These are phyloP conservation scores for Channa striata DNA, from an alignment of 2,797 vertebrate species.

Conservation along the genomic window DNA sequence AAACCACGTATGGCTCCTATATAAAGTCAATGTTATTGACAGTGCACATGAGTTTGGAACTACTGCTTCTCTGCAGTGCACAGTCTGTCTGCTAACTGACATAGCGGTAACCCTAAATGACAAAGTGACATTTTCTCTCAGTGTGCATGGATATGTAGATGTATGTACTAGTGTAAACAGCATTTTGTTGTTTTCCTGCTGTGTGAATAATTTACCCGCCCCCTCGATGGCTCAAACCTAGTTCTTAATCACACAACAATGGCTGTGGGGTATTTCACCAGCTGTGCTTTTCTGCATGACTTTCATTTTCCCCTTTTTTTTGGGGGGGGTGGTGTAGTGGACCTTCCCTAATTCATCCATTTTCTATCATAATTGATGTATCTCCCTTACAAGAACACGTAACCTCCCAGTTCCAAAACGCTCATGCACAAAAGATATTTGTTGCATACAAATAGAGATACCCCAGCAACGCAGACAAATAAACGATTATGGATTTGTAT, in stretches of 20 bases:
- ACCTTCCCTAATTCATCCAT: constrained; percentile 49
- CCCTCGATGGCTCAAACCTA: constrained; percentile 49
- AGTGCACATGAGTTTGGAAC: neutral
- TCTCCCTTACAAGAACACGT: constrained; percentile 26
- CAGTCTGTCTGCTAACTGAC: constrained; percentile 35
- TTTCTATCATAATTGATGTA: constrained; percentile 57
- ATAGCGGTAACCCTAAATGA: constrained; percentile 7
- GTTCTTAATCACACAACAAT: constrained; percentile 76
- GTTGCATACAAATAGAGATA: constrained; percentile 11
- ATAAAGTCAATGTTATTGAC: neutral
- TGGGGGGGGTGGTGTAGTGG: constrained; percentile 11
- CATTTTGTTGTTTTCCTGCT: constrained; percentile 53
- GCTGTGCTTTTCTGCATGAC: constrained; percentile 44
- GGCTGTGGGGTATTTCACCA: constrained; percentile 52
- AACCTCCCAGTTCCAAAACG: constrained; percentile 1
- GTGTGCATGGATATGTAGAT: constrained; percentile 18
- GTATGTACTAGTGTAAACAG: constrained; percentile 50
- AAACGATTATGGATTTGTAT: constrained; percentile 35
- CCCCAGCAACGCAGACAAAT: constrained; percentile 19
- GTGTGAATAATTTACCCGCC: constrained; percentile 71
- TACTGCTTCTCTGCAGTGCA: constrained; percentile 11
- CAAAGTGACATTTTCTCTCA: constrained; percentile 6
- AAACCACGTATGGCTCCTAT: constrained; percentile 5
- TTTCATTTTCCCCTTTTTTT: constrained; percentile 43
- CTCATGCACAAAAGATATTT: neutral